Base-by-base conservation (phyloP, 2,113 vertebrate genomes). In the Amazona guildingii region DNA sequence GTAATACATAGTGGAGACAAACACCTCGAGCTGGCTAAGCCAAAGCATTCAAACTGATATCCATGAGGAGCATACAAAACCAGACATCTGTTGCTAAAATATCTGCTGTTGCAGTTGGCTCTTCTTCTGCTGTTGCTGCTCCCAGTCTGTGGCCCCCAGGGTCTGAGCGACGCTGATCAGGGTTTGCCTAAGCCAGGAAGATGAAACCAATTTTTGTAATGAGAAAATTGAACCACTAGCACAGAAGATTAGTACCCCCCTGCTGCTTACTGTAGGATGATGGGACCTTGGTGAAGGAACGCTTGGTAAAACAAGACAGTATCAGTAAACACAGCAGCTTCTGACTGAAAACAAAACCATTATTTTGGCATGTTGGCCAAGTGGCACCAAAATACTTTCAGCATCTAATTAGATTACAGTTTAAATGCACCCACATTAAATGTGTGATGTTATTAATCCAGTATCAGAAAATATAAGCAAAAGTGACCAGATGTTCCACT, bases 401-500 rank as follows among this genome's bases (percentile, higher is more conserved):
- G 39, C 23, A 93, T 62, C 33, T 82, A 87, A 84, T 89, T 86
- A 77, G 59, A 80, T 80, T 89, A 67, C 17, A 68, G 66, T 75
- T 92, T 76, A 96, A 95, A 76, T 83, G 54, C 15, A 20, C 17
- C 4, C 20, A 64, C 6, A 57, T 70, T 85, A 61, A 81, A 86
- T 86, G 39, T 31, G 3, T 57, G n/a, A 59, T 41, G 13, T 25
- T 70, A 88, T 67, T 88, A 93, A 95, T 83, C 92, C 54, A 70
- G 3, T 7, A 9, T 57, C 80, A 82, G 61, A 82, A 90, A 81
- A 84, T 78, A 46, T 39, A 90, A 90, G 49, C 55, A 92, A 79
- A 94, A 80, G 29, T 96, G 54, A 94, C 77, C 89, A 96, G 94
- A 97, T 97, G 86, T 93, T 95, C 55, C 76, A 69, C 25, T 97